Base-by-base conservation (phyloP, 2,888 invertebrate species). In the Crossocerus cetratus region DNA sequence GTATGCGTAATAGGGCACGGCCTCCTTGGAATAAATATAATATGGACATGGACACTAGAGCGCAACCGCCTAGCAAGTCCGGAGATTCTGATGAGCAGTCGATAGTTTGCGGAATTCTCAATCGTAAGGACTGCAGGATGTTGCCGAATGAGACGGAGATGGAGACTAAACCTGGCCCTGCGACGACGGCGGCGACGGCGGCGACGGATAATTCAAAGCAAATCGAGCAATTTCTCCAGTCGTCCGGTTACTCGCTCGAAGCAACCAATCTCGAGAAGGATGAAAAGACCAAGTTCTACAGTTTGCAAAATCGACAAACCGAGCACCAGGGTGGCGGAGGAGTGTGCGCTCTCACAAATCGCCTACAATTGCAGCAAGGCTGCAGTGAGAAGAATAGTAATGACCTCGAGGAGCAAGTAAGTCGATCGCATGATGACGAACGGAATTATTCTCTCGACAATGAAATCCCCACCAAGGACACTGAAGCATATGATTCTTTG, bases 21-120 rank as follows among this genome's bases (percentile, higher is more conserved):
- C 89, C 88, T 0, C 83, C 84, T 2, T 89, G 89, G 89, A 88
- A 86, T 70, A 87, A 88, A 61, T 87, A 82, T 53, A 80, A 74
- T 63, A 67, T 84, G 14, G 85, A 87, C 11, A 45, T 77, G 0
- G 49, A 80, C 3, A 23, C 76, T 2, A 79, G 81, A 18, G 45
- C 78, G 2, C 32, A 32, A 32, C 20, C 73, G 4, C 43, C 56
- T 5, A 55, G 42, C 1, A 74, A 62, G 0, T 23, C 66, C 3
- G 18, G 53, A 0, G 74, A 80, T 18, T 18, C 59, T 0, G 75
- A 78, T 1, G 69, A 61, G 2, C 65, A 65, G 3, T 1, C 44
- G 0, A 8, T 49, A 49, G 5, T 16, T 11, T 65, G 74, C 1
- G 22, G 23, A 5, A 69, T 42, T 23, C 57, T 69, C 5, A 16